Evolutionary conservation across 2,113 vertebrate species (phyloP), one percentile per base, ranked within the genome.

Genomic region (Apus apus): DNA sequence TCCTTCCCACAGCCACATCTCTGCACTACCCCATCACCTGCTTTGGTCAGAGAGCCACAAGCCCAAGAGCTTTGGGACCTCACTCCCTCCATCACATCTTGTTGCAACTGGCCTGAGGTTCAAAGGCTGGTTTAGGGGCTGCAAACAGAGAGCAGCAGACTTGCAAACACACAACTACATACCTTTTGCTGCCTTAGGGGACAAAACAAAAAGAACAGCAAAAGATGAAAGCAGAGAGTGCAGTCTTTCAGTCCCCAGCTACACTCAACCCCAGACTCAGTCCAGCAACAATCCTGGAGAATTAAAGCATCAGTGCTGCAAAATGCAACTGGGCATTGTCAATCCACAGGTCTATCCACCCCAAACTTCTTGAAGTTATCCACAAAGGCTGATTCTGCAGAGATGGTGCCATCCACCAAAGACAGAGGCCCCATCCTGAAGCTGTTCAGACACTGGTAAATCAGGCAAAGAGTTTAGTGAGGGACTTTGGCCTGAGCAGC

Each of bases 41-140:
- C 72, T 54, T 32, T 81, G 76, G 68, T 58, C 79, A 62, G 30
- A 78, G 22, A 71, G 38, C 13, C 72, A 16, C 0, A 3, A 84
- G 62, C 36, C 56, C 65, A 34, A 1, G 46, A 89, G 73, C 56
- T 38, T 57, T 38, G 68, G 70, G 89, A 54, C 10, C 65, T 54
- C 32, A 0, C 22, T 87, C 32, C 65, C 65, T 36, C 51, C 65
- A 53, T 3, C 87, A 29, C 32, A 34, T 21, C 60, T 56, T 20
- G 38, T 46, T 51, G 19, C 65, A 50, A 4, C 15, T 1, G 0
- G 22, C n/a, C 48, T 45, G 45, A 1, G 0, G 38, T 8, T 25
- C 92, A 48, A 18, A 71, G 53, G 57, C 68, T 65, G 1, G 8
- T 36, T 25, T 4, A 71, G 68, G 70, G 34, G 56, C 89, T 81